phyloP scores from a whole-genome alignment of 2,113 vertebrate genomes.

The Cheirogaleus medius region DNA sequence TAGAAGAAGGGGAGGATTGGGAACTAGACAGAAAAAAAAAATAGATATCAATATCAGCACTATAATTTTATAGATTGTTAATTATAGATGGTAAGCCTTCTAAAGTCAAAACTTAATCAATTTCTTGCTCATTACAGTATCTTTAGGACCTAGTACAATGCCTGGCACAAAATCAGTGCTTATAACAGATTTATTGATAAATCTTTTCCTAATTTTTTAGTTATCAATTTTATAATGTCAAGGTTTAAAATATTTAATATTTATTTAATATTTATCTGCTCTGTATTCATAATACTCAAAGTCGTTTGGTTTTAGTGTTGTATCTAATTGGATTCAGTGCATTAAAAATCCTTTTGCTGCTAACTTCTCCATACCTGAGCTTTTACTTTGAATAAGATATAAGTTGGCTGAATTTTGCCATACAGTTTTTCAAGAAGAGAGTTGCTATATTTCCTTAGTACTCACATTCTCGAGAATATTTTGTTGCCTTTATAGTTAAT shows the following conservation, averaged over 20 bases:
- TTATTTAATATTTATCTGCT: not conserved
- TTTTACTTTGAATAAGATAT: not conserved
- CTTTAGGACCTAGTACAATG: not conserved
- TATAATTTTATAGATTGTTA: not conserved
- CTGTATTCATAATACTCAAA: not conserved
- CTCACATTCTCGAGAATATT: not conserved
- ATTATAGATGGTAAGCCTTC: not conserved
- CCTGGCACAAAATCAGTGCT: not conserved
- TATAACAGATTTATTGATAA: not conserved
- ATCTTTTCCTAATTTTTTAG: not conserved
- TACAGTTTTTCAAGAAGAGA: not conserved
- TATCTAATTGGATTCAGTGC: not conserved
- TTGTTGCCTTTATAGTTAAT: not conserved
- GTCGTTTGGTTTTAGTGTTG: not conserved
- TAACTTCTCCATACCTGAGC: not conserved
- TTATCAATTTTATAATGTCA: not conserved
- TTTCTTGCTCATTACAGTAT: not conserved
- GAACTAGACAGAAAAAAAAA: not conserved
- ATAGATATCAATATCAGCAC: not conserved
- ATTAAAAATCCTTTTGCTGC: not conserved
- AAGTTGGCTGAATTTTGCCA: not conserved
- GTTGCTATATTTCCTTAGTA: not conserved
- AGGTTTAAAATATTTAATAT: not conserved
- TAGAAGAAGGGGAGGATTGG: not conserved
- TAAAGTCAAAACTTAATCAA: not conserved